These are phyloP conservation scores for Phaetusa simplex DNA, from an alignment of 2,113 vertebrate species.

Conservation along the genomic window DNA sequence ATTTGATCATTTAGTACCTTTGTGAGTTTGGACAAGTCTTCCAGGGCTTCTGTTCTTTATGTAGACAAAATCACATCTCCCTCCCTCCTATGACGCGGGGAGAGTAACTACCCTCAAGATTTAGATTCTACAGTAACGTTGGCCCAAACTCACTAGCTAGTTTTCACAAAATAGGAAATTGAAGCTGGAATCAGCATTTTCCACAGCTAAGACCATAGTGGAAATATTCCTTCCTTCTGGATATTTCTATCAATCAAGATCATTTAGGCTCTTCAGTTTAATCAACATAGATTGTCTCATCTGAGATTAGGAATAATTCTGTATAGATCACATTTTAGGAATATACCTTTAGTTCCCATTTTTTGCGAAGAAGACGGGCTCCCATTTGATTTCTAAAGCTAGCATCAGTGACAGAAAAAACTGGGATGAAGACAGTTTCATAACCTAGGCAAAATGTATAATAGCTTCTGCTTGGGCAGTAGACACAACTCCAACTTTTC, in stretches of 20 bases:
- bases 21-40: background rate
- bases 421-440: background rate
- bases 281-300: background rate
- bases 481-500: slow-evolving; percentile 26
- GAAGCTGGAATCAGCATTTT: background rate
- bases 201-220: background rate
- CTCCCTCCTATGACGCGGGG: accelerated
- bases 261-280: background rate
- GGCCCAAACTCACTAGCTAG: background rate
- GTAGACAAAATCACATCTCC: background rate
- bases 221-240: background rate
- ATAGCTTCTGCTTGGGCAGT: slow-evolving; percentile 24
- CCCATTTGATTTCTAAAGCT: slow-evolving; percentile 26
- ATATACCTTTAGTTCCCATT: background rate
- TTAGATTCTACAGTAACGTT: background rate
- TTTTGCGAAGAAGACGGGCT: background rate
- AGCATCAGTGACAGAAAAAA: background rate
- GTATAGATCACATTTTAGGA: background rate
- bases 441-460: background rate
- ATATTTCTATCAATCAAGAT: background rate
- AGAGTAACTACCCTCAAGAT: background rate
- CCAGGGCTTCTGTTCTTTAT: background rate
- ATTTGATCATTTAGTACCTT: background rate
- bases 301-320: background rate
- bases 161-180: background rate